These are phyloP conservation scores for Drosophila recens DNA, from an alignment of 2,888 invertebrate species.

Conservation along the genomic window DNA sequence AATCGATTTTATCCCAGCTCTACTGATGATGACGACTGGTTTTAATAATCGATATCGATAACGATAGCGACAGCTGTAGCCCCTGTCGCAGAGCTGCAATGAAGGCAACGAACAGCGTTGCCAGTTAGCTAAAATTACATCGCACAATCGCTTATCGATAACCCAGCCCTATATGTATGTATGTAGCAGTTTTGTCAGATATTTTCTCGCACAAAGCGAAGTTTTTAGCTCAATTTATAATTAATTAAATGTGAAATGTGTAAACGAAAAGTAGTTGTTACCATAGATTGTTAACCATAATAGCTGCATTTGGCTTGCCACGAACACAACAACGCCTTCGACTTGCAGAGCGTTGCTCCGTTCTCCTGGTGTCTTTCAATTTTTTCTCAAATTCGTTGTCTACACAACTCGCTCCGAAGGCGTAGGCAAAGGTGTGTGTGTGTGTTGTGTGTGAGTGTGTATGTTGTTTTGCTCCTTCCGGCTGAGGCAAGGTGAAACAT, in stretches of 20 bases:
- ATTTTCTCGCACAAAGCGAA: conserved; percentile 74
- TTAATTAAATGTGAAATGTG: conserved; percentile 54
- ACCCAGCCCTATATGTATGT: conserved; percentile 51
- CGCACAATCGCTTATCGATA: conserved; percentile 37
- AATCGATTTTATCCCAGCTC: no score
- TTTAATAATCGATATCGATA: conserved; percentile 46
- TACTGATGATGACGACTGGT: conserved; percentile 71
- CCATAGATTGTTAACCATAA: conserved; percentile 12
- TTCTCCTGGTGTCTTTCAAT: conserved; percentile 19
- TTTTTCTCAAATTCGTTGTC: conserved; percentile 49
- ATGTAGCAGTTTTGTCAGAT: conserved; percentile 61
- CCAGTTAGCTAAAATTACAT: not conserved
- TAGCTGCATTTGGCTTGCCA: conserved; percentile 34
- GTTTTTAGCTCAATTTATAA: conserved; percentile 57
- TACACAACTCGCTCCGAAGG: conserved; percentile 46
- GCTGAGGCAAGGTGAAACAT: conserved; percentile 85
- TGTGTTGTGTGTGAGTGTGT: conserved; percentile 22
- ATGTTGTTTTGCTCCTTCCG: conserved; percentile 57
- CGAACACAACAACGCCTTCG: conserved; percentile 26
- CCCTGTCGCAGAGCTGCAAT: conserved; percentile 28
- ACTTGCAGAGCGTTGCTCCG: conserved; percentile 33
- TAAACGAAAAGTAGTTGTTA: conserved; percentile 49
- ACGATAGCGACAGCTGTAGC: not conserved
- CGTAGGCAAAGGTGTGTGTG: conserved; percentile 40
- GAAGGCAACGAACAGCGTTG: conserved; percentile 27